Percentiles rank a stretch among this genome's conserved stretches.
These are phyloP conservation scores for Sesia apiformis DNA, from an alignment of 2,888 invertebrate genomes.

Conservation along the genomic window DNA sequence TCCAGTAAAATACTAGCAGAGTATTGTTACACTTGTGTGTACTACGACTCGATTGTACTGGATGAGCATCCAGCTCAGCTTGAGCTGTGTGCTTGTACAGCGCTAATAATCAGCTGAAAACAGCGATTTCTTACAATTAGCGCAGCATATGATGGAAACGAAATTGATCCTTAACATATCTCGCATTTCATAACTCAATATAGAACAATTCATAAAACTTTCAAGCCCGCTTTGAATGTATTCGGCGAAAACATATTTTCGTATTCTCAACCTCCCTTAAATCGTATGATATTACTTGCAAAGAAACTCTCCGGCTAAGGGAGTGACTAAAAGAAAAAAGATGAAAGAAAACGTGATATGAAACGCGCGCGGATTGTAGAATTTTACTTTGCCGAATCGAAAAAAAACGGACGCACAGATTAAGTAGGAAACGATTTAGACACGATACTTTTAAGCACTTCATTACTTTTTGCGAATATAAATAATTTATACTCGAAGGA, in stretches of 20 bases:
- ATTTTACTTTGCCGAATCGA: constrained; percentile 29
- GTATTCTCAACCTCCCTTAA: constrained; percentile 7
- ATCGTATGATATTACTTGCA: constrained; percentile 24
- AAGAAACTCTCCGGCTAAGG: constrained; percentile 25
- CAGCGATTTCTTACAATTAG: background rate
- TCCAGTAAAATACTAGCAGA: no score
- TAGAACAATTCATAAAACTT: background rate
- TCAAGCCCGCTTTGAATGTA: background rate
- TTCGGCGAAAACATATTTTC: background rate
- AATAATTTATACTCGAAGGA: no score
- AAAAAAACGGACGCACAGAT: constrained; percentile 27
- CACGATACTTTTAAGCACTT: no score
- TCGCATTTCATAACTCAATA: background rate
- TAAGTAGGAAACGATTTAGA: constrained; percentile 2
- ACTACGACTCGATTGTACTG: no score
- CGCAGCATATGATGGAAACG: background rate
- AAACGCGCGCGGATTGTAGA: constrained; percentile 32
- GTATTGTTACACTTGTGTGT: no score
- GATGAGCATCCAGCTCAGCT: no score
- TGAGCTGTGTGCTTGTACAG: no score
- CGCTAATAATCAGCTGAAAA: no score
- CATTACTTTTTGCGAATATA: no score
- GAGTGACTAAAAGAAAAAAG: constrained; percentile 32
- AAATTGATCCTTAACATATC: background rate
- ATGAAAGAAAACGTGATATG: constrained; percentile 41